Base-by-base conservation (phyloP, 2,113 vertebrate genomes). In the Halichoerus grypus region DNA sequence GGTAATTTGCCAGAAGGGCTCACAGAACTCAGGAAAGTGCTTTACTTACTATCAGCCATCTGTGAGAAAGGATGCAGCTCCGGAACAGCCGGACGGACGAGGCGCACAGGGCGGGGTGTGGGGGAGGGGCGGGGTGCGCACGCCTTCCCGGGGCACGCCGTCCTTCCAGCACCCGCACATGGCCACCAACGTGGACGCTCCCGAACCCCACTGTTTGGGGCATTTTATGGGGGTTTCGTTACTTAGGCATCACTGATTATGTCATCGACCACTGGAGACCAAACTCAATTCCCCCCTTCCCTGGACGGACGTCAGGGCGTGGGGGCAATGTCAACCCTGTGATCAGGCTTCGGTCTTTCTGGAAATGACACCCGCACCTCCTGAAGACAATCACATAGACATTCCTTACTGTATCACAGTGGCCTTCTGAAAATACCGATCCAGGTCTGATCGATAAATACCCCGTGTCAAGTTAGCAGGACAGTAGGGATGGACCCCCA, bases 401-500 rank as follows among this genome's bases (percentile, higher is more conserved):
- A 9, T 18, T 88, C 42, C 26, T 67, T 42, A 42, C 5, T 74
- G 46, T 65, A 19, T 53, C 55, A 5, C 46, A 55, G 36, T 55
- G 53, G 51, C 31, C 33, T 10, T 72, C 61, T 36, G 93, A 36
- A 71, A 63, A 36, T 26, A 28, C 13, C 7, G 22, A 51, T 80
- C 24, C 9, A 21, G 13, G 53, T 53, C 53, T n/a, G 10, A 49
- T 21, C 3, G 5, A 57, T 16, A 69, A 36, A 33, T 3, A 57
- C 15, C 26, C 11, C 7, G 28, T 69, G 33, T 33, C n/a, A n/a
- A 11, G 31, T 22, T 8, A 46, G 5, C n/a, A 71, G 51, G n/a
- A 14, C 13, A 5, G 0, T 7, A 2, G 4, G 3, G 7, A 16
- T 9, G 36, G 55, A 10, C 42, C 21, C 22, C 13, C 13, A 8